phyloP scores from a whole-genome alignment of 2,888 invertebrate genomes.

The Pherbina coryleti region DNA sequence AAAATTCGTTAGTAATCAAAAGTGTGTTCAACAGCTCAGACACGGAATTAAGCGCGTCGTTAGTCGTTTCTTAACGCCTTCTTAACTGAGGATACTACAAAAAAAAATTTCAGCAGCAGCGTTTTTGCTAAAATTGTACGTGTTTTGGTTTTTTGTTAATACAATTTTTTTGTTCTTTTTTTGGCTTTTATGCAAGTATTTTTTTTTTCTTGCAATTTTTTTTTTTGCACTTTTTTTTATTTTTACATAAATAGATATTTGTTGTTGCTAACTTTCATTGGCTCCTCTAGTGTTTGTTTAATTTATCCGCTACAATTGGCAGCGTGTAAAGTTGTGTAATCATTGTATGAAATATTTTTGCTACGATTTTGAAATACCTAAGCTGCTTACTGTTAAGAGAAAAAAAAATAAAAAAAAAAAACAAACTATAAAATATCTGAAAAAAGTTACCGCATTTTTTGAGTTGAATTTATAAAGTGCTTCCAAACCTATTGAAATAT shows the following conservation, averaged over 20 bases:
- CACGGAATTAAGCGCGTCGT: conserved; percentile 56
- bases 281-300: background rate
- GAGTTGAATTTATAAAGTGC: background rate
- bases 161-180: conserved; percentile 8
- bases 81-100: conserved; percentile 46
- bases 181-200: background rate
- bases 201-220: conserved; percentile 12
- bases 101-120: conserved; percentile 17
- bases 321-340: too few species aligned
- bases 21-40: conserved; percentile 68
- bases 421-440: background rate
- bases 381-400: too few species aligned
- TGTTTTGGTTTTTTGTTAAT: conserved; percentile 27
- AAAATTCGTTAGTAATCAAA: conserved; percentile 69
- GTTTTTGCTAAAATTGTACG: conserved; percentile 45
- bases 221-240: conserved; percentile 6
- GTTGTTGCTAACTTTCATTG: too few species aligned
- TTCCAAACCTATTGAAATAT: background rate
- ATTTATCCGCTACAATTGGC: background rate
- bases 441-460: background rate
- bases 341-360: too few species aligned
- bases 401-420: too few species aligned
- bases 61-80: conserved; percentile 48
- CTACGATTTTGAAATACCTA: too few species aligned
- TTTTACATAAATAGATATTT: conserved; percentile 37